Evolutionary conservation across 2,888 invertebrate genomes (phyloP), one percentile per base, ranked within the genome.

Genomic region (Agriotes lineatus): DNA sequence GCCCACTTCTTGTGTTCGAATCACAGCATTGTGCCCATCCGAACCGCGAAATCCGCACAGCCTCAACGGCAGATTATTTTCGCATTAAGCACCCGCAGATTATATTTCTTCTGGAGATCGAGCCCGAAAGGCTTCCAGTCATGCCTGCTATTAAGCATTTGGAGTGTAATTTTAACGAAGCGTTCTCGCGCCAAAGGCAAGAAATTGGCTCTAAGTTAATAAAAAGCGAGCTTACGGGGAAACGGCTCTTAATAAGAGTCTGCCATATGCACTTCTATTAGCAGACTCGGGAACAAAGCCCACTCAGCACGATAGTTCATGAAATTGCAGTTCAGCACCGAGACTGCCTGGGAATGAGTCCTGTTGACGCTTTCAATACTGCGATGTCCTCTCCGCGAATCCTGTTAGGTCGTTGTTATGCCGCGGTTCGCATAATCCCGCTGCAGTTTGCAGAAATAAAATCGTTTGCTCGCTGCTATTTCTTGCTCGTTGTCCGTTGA

Each of bases 321-420:
- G 65, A 65, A 65, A 65, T 50, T 58, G 65, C 65, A 65, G 65
- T 65, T 65, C 48, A 48, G 48, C 37, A 37, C 48, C 16, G 57
- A 65, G 16, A 30, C 35, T 50, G 50, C 25, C 50, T 39, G 30
- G 20, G 58, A 65, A 65, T 42, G 65, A 58, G 58, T 33, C 45
- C 33, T 65, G 58, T 65, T 65, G 65, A 65, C 65, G 65, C 48
- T 65, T 65, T 52, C 58, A 58, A 65, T 65, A 65, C 57, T 33
- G 45, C 9, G 33, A 19, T 44, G 35, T 54, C 42, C 42, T 39
- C 19, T n/a, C 52, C 33, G 14, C n/a, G 22, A 22, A 16, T 33
- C 33, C 52, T 52, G 52, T 33, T 33, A 33, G 52, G 52, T 33
- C 33, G 33, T 48, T 18, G 48, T 22, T 48, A 20, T 48, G 16